Percentiles rank a stretch among this genome's conserved stretches.
Conservation (phyloP, 2,113 vertebrate species). For the Tetraodon nigroviridis region DNA sequence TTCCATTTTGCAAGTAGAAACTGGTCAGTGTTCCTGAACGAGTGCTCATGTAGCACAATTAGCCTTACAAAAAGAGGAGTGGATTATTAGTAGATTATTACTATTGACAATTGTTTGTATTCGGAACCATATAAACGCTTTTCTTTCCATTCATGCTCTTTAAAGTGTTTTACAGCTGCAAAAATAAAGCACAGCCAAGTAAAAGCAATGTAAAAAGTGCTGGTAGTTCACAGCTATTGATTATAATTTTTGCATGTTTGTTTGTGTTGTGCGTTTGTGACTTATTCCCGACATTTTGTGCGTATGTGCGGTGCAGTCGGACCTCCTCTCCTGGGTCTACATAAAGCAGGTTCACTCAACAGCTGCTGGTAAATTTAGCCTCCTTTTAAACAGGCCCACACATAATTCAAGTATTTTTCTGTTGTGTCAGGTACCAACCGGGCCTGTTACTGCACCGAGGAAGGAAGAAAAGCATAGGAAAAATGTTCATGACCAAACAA, state of each 20-base stretch:
- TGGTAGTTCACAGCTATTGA: neutral
- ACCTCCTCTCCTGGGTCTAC: slow-evolving; percentile 53
- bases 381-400: slow-evolving; percentile 55
- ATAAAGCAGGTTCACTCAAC: slow-evolving; percentile 58
- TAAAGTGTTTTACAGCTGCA: neutral
- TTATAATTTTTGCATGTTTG: neutral
- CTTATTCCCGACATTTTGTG: slow-evolving; percentile 9
- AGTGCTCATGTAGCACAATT: too few relatives aligned
- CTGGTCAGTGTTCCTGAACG: slow-evolving; percentile 4
- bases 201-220: slow-evolving; percentile 11
- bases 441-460: slow-evolving; percentile 3
- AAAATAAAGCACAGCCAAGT: too few relatives aligned
- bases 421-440: slow-evolving; percentile 27
- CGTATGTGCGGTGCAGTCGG: slow-evolving; percentile 25
- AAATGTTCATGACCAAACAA: too few relatives aligned
- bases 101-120: too few relatives aligned
- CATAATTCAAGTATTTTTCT: slow-evolving; percentile 36
- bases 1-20: neutral
- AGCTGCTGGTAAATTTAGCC: slow-evolving; percentile 61
- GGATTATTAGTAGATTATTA: too few relatives aligned
- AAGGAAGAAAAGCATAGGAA: neutral
- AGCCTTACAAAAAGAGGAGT: too few relatives aligned
- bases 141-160: neutral
- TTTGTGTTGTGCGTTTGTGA: slow-evolving; percentile 2
- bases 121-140: too few relatives aligned